Conservation (phyloP, 2,888 invertebrate genomes). For the Stramonita haemastoma region DNA sequence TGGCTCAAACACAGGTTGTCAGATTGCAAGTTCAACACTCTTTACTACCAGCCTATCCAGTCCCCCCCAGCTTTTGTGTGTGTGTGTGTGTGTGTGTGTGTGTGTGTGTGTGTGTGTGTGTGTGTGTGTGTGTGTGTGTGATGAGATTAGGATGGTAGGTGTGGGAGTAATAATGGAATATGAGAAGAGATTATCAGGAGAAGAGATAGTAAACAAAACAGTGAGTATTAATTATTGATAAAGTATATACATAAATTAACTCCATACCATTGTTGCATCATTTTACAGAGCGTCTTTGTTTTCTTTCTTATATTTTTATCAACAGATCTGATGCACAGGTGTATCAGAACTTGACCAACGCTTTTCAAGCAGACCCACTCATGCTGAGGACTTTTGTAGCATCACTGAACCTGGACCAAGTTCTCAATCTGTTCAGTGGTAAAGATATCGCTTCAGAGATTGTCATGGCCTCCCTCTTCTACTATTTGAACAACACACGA, state of each 20-base stretch:
- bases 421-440: neutral
- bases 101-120: no score
- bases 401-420: neutral
- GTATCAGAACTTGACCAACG: neutral
- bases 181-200: neutral
- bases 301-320: neutral
- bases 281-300: neutral
- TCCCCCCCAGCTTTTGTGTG: no score
- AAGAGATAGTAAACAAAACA: no score
- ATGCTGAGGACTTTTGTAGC: constrained; percentile 27
- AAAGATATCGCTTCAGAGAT: neutral
- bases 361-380: constrained; percentile 13
- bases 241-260: no score
- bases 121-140: neutral
- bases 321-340: neutral
- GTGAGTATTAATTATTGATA: no score
- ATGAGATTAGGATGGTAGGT: neutral
- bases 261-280: no score
- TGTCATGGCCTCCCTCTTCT: neutral
- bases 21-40: no score
- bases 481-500: neutral
- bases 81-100: no score
- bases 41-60: no score
- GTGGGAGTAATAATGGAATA: neutral
- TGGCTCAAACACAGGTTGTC: no score